Evolutionary conservation across 1,140 invertebrate genomes (phyloP), one percentile per base, ranked within the genome.

Genomic region (Chrysomallon squamiferum): DNA sequence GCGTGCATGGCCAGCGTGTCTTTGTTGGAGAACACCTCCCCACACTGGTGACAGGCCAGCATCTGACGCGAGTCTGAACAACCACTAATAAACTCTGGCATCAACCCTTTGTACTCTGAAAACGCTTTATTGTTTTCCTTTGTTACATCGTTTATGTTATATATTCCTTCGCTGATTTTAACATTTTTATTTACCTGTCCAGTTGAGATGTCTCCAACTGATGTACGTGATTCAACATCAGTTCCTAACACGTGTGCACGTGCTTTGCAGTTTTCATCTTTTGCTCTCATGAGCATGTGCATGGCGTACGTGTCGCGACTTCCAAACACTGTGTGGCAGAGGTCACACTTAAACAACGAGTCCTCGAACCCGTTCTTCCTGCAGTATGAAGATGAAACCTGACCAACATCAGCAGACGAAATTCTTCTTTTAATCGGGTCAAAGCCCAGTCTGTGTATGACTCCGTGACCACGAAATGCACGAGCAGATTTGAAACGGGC

Each of bases 241-340:
- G 61, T 62, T 9, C 66, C 62, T n/a, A 60, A 52, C 30, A 59
- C 56, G 20, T 62, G 62, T 0, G 64, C 62, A 4, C 62, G 32
- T 22, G 66, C 60, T 43, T 73, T 66, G 61, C 79, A 81, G 2
- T 69, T 68, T 58, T 82, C 75, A 57, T 80, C 76, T 64, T 81
- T 79, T 25, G 80, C 82, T 27, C 82, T 69, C 63, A 82, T 76
- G 73, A 84, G 79, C 75, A 84, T 80, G 65, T 84, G 82, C 80
- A 84, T 82, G 25, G 82, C 82, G 61, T 82, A 81, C 0, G 80
- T 75, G 67, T 84, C 82, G n/a, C 82, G 65, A 56, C 73, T 81
- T 11, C 67, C 64, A 67, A 84, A 84, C 2, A 77, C 66, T 0
- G 70, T 68, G 32, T 76, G 67, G 61, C 82, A 84, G 30, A 76